Conservation (phyloP, 35 echinoderm and acorn worm genomes). For the Apostichopus californicus region DNA sequence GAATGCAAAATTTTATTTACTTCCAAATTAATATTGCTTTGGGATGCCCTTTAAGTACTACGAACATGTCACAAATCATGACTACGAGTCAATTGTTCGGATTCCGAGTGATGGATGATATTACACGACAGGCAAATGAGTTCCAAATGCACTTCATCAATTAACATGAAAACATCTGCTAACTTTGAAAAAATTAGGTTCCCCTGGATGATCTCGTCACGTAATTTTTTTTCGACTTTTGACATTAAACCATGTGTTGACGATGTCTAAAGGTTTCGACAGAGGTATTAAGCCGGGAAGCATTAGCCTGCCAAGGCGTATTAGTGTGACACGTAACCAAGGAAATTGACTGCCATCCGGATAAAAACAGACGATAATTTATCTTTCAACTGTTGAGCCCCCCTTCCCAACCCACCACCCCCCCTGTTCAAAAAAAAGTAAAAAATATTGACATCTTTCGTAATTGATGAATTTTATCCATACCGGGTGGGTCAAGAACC, state of each 20-base stretch:
- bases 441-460: too few relatives aligned
- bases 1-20: neutral
- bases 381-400: too few relatives aligned
- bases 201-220: neutral
- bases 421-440: too few relatives aligned
- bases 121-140: neutral
- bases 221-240: neutral
- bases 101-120: neutral
- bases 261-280: neutral
- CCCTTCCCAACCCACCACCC: too few relatives aligned
- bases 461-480: too few relatives aligned
- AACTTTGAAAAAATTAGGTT: neutral
- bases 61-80: neutral
- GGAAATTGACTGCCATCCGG: too few relatives aligned
- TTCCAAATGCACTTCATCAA: slow-evolving; percentile 4
- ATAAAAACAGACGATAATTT: too few relatives aligned
- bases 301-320: neutral
- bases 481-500: too few relatives aligned
- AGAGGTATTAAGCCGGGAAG: neutral
- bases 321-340: neutral
- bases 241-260: neutral
- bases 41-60: neutral
- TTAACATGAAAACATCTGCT: neutral
- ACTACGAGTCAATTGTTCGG: neutral
- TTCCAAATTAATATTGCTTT: neutral